These are phyloP conservation scores for Antheraea yamamai DNA, from an alignment of 2,888 invertebrate genomes.

Conservation along the genomic window DNA sequence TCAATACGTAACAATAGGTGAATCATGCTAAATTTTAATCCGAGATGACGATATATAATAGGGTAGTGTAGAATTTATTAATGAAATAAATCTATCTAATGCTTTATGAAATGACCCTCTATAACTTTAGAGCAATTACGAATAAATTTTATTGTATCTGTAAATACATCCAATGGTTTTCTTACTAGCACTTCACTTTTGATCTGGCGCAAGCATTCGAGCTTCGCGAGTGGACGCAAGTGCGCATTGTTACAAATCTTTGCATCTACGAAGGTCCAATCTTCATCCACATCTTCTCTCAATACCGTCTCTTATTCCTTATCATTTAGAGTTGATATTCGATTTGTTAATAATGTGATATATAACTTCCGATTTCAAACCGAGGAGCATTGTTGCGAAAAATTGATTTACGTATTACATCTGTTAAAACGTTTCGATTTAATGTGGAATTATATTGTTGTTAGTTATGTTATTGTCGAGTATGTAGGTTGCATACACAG, in stretches of 20 bases:
- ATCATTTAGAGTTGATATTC: slow-evolving; percentile 30
- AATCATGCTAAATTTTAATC: background rate
- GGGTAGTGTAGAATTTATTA: background rate
- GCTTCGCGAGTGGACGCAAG: slow-evolving; percentile 67
- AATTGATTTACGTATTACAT: slow-evolving; percentile 77
- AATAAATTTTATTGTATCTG: background rate
- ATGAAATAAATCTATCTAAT: background rate
- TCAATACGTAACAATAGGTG: no score
- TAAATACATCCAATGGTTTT: slow-evolving; percentile 43
- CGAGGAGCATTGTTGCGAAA: slow-evolving; percentile 72
- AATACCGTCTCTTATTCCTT: slow-evolving; percentile 31
- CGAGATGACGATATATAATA: background rate
- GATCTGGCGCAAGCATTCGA: slow-evolving; percentile 72
- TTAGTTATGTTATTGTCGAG: slow-evolving; percentile 41
- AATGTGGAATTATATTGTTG: slow-evolving; percentile 51
- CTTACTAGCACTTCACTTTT: slow-evolving; percentile 57
- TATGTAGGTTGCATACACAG: slow-evolving; percentile 43
- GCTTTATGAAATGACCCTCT: background rate
- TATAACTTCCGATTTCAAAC: slow-evolving; percentile 30
- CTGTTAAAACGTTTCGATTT: slow-evolving; percentile 58
- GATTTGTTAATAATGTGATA: slow-evolving; percentile 18
- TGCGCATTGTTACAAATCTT: slow-evolving; percentile 65
- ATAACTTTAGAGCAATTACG: background rate
- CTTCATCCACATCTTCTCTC: slow-evolving; percentile 18
- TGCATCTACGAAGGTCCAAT: slow-evolving; percentile 30